These are phyloP conservation scores for Elgaria multicarinata DNA, from an alignment of 2,113 vertebrate species.

Conservation along the genomic window DNA sequence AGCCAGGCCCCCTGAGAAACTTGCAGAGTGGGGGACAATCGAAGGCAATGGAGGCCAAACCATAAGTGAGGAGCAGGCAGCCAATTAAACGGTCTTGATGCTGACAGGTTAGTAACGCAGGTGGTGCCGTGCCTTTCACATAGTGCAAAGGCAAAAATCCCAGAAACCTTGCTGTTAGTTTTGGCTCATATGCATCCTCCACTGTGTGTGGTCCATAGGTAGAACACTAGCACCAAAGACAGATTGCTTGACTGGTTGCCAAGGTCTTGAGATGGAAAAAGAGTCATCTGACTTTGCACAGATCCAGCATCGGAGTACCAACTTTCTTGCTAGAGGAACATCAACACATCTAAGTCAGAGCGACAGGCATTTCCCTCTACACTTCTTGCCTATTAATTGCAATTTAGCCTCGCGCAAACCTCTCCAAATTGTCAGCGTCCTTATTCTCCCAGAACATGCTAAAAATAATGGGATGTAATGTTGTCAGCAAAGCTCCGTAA, in stretches of 20 bases:
- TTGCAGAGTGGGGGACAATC: background rate
- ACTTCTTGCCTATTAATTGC: background rate
- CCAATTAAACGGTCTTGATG: slow-evolving; percentile 12
- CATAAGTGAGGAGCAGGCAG: background rate
- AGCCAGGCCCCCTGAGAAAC: background rate
- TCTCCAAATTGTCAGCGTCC: background rate
- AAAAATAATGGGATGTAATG: slow-evolving; percentile 37
- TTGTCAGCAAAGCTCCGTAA: slow-evolving; percentile 60
- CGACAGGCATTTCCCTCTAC: background rate
- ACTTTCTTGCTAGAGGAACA: background rate
- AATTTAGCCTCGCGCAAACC: background rate
- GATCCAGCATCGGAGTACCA: slow-evolving; percentile 16
- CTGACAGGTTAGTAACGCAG: slow-evolving; percentile 6
- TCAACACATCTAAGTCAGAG: background rate
- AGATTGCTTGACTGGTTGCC: slow-evolving; percentile 22
- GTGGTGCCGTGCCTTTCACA: slow-evolving; percentile 7
- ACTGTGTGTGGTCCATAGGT: slow-evolving; percentile 39
- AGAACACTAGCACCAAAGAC: slow-evolving; percentile 29
- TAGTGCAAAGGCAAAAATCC: slow-evolving; percentile 15
- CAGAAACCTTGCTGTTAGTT: slow-evolving; percentile 22
- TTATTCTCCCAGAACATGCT: slow-evolving; percentile 13
- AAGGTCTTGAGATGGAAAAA: slow-evolving; percentile 12
- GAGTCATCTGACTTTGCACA: slow-evolving; percentile 21
- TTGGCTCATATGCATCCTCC: slow-evolving; percentile 15
- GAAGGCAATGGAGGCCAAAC: background rate